Percentiles rank a stretch among this genome's conserved stretches.
Evolutionary conservation across 2,113 vertebrate species (phyloP).

Genomic region (Erpornis zantholeuca): DNA sequence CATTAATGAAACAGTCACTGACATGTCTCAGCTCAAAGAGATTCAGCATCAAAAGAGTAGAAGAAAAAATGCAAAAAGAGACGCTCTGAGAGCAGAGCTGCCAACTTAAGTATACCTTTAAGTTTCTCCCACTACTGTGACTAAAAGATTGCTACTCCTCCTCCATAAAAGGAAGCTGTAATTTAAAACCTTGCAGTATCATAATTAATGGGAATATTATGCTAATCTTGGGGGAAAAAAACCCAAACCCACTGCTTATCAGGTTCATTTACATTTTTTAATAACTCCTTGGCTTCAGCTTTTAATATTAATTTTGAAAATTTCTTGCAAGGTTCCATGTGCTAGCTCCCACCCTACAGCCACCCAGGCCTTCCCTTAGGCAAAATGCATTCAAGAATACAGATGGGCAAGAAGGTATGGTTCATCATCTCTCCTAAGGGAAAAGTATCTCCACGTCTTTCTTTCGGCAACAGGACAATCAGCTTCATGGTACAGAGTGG

Average conservation of each 20-base stretch:
- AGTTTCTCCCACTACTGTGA: not conserved
- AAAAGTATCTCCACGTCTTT: accelerated
- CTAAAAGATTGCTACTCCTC: not conserved
- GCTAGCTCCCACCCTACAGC: not conserved
- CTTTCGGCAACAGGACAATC: not conserved
- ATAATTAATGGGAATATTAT: not conserved
- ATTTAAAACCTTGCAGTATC: not conserved
- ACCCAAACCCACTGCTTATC: not conserved
- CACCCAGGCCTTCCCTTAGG: not conserved
- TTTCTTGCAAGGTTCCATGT: not conserved
- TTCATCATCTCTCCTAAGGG: not conserved
- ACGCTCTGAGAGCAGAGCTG: not conserved
- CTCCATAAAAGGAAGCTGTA: not conserved
- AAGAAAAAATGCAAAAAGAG: not conserved
- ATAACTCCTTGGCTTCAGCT: not conserved
- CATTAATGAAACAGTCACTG: not conserved
- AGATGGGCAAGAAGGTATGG: not conserved
- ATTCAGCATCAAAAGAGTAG: not conserved
- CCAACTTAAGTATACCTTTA: not conserved
- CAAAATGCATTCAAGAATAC: not conserved
- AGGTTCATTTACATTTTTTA: conserved; percentile 22
- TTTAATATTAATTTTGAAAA: not conserved
- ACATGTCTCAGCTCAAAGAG: not conserved
- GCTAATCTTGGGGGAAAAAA: not conserved
- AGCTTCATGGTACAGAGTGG: not conserved